Evolutionary conservation across 2,888 invertebrate species (phyloP).

Genomic region (Tiliacea citrago): DNA sequence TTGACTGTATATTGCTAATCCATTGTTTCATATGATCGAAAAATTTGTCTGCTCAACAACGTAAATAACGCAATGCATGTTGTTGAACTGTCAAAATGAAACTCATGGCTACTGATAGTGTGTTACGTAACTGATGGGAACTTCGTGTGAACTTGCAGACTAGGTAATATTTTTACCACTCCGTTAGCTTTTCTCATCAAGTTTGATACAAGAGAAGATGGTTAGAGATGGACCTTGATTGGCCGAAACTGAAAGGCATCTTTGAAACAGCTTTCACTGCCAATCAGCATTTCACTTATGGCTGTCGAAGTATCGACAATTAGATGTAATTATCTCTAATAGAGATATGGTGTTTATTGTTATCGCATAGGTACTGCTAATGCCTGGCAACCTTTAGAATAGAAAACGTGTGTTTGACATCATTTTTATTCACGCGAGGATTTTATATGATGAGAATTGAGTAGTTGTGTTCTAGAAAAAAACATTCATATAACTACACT

Average conservation of each 20-base stretch:
- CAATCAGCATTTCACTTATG: constrained; percentile 37
- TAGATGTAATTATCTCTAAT: constrained; percentile 37
- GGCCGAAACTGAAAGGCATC: constrained; percentile 6
- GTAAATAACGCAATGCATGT: too few species aligned
- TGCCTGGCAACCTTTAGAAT: constrained; percentile 34
- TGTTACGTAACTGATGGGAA: too few species aligned
- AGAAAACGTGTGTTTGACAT: constrained; percentile 31
- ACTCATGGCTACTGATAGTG: too few species aligned
- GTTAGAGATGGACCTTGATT: background rate
- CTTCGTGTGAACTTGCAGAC: background rate
- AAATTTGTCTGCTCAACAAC: too few species aligned
- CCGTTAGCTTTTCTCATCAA: background rate
- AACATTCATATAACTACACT: background rate
- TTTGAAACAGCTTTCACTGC: constrained; percentile 32
- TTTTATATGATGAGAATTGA: constrained; percentile 1
- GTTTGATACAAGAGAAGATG: background rate
- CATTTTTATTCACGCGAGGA: constrained; percentile 10
- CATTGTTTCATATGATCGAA: too few species aligned
- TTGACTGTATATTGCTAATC: too few species aligned
- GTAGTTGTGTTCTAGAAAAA: constrained; percentile 3
- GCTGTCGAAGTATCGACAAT: constrained; percentile 29
- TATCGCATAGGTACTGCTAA: constrained; percentile 11
- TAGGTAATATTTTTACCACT: background rate
- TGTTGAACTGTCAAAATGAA: too few species aligned
- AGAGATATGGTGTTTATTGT: constrained; percentile 33